Conservation (phyloP, 2,113 vertebrate genomes). For the Poecile atricapillus region DNA sequence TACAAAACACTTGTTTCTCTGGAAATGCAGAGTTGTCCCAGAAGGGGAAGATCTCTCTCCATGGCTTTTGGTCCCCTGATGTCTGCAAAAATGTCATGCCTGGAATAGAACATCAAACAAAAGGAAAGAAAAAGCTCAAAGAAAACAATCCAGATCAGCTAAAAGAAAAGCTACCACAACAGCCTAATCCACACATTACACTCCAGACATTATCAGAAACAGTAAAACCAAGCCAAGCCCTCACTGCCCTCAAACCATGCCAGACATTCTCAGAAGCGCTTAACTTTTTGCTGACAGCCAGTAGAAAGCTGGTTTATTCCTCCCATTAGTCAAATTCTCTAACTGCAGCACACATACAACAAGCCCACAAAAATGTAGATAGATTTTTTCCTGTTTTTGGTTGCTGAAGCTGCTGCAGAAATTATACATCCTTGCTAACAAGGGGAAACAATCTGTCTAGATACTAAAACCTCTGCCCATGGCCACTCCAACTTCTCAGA, state of each 20-base stretch:
- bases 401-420: not conserved
- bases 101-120: not conserved
- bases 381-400: not conserved
- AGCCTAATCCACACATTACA: not conserved
- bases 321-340: not conserved
- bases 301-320: not conserved
- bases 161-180: not conserved
- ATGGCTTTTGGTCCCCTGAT: not conserved
- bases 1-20: not conserved
- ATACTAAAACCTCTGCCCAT: not conserved
- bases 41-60: not conserved
- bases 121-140: not conserved
- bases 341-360: not conserved
- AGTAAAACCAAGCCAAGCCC: not conserved
- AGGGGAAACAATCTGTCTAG: not conserved
- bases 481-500: not conserved
- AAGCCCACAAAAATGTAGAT: not conserved
- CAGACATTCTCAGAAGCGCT: not conserved
- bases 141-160: not conserved
- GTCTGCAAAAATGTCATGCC: not conserved
- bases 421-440: not conserved
- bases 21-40: not conserved
- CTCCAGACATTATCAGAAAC: not conserved
- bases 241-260: not conserved
- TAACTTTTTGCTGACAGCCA: not conserved